Evolutionary conservation across 2,888 invertebrate species (phyloP).

Genomic region (Microctonus hyperodae): DNA sequence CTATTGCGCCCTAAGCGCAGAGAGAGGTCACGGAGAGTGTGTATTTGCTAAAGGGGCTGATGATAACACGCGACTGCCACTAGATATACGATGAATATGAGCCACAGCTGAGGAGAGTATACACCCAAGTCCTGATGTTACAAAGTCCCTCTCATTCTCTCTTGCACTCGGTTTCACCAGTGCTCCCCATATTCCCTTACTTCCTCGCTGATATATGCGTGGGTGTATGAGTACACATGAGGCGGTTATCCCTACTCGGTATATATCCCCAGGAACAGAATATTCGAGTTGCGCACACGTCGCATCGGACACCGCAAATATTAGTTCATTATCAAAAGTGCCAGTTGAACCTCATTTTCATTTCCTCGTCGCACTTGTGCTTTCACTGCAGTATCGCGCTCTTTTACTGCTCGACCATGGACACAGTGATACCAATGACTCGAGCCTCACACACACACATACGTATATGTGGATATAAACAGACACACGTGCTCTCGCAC

Average conservation of each 20-base stretch:
- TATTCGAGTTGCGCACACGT: constrained; percentile 21
- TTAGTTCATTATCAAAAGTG: constrained; percentile 64
- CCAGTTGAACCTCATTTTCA: constrained; percentile 43
- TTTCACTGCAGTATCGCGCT: constrained; percentile 17
- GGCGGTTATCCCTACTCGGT: constrained; percentile 25
- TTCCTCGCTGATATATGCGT: constrained; percentile 15
- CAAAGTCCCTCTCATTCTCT: not conserved
- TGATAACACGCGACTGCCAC: constrained; percentile 54
- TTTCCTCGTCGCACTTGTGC: not conserved
- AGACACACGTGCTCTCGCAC: too few species aligned
- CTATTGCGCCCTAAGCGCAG: constrained; percentile 42
- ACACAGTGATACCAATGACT: not conserved
- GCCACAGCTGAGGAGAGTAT: constrained; percentile 23
- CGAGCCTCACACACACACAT: constrained; percentile 43
- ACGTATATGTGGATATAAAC: constrained; percentile 37
- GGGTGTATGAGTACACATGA: constrained; percentile 14
- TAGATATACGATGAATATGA: constrained; percentile 45
- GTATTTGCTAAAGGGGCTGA: constrained; percentile 57
- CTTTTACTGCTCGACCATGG: not conserved
- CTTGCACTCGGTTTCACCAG: too few species aligned
- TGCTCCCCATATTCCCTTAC: constrained; percentile 5
- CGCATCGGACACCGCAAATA: constrained; percentile 59
- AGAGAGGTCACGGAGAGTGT: constrained; percentile 47
- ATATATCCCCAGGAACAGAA: constrained; percentile 9
- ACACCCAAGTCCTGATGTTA: constrained; percentile 9